These are phyloP conservation scores for Girardinus metallicus DNA, from an alignment of 2,797 vertebrate genomes.

Conservation along the genomic window DNA sequence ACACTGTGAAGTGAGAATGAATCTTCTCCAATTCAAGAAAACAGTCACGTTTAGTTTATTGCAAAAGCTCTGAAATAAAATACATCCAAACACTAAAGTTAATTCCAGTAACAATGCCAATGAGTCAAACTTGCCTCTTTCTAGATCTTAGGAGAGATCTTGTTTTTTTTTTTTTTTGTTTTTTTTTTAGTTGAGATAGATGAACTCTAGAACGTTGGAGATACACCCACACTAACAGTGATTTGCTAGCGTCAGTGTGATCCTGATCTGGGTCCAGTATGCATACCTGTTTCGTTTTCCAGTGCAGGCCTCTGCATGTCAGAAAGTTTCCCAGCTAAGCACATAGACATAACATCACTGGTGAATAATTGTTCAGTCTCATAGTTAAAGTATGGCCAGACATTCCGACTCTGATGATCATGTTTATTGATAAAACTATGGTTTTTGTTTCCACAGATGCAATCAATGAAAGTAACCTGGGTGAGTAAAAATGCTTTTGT, in stretches of 20 bases:
- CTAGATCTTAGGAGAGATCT: neutral
- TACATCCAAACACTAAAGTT: neutral
- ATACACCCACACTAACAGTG: neutral
- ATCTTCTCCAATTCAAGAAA: neutral
- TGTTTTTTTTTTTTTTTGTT: neutral
- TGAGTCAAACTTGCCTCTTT: neutral
- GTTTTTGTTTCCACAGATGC: conserved; percentile 59
- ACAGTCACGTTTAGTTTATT: neutral
- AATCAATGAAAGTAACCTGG: conserved; percentile 59
- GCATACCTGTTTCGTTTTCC: conserved; percentile 34
- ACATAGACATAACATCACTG: conserved; percentile 58
- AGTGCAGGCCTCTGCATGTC: conserved; percentile 51
- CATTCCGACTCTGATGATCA: conserved; percentile 30
- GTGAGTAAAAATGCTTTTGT: conserved; percentile 42
- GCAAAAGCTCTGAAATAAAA: neutral
- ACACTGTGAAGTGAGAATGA: neutral
- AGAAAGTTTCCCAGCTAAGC: conserved; percentile 10
- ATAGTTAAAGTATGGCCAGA: conserved; percentile 17
- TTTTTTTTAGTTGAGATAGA: neutral
- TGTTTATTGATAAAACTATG: conserved; percentile 32
- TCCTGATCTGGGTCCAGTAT: conserved; percentile 14
- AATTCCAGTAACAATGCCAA: neutral
- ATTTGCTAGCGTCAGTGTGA: neutral
- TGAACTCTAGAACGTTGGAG: neutral
- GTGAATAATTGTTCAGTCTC: conserved; percentile 9